These are phyloP conservation scores for Bombyx mandarina DNA, from an alignment of 1,140 invertebrate species.

Conservation along the genomic window DNA sequence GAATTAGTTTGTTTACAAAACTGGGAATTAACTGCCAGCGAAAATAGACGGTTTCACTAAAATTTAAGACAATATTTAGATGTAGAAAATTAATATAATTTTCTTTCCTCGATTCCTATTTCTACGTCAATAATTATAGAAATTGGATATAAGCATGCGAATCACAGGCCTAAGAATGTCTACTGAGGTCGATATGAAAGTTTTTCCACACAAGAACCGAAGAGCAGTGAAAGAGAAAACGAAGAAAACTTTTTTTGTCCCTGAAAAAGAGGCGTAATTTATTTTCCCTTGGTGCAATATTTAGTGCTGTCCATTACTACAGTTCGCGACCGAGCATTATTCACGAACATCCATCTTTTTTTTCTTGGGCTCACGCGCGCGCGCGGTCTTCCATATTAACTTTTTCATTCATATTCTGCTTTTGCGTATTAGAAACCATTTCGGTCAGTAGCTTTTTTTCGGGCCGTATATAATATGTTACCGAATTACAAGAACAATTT, in stretches of 20 bases:
- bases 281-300: slow-evolving; percentile 68
- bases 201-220: slow-evolving; percentile 39
- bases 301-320: slow-evolving; percentile 68
- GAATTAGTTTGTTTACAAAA: slow-evolving; percentile 18
- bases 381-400: slow-evolving; percentile 55
- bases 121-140: too few species aligned
- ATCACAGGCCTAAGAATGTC: too few species aligned
- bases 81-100: too few species aligned
- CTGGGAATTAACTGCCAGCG: slow-evolving; percentile 6
- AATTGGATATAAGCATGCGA: too few species aligned
- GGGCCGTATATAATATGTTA: too few species aligned
- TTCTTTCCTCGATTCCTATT: too few species aligned
- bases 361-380: slow-evolving; percentile 39
- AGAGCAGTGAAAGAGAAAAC: slow-evolving; percentile 49
- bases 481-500: too few species aligned
- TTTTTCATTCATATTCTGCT: slow-evolving; percentile 51
- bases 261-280: slow-evolving; percentile 67
- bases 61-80: too few species aligned
- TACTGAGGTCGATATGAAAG: slow-evolving; percentile 39
- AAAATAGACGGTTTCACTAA: not conserved
- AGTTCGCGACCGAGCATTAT: slow-evolving; percentile 68
- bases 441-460: too few species aligned
- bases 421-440: too few species aligned
- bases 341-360: slow-evolving; percentile 63
- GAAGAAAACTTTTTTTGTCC: slow-evolving; percentile 59